Base-by-base conservation (phyloP, 1,140 invertebrate species). In the Drosophila novamexicana region DNA sequence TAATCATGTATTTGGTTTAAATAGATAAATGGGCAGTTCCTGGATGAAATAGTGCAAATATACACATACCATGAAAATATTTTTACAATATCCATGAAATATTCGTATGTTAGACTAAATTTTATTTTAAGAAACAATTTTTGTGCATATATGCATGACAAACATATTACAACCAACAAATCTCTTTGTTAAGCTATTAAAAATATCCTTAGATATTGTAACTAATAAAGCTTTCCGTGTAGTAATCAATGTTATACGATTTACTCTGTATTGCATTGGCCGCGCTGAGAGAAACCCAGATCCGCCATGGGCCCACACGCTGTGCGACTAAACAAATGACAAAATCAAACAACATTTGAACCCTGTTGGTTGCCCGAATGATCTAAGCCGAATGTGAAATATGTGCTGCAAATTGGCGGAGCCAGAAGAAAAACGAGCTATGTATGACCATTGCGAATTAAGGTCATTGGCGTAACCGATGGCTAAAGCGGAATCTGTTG, bases 1-100 rank as follows among this genome's bases (percentile, higher is more conserved):
- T 22, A n/a, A 7, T n/a, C 22, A 54, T 53, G 47, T 62, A 45
- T 16, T 53, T 70, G 62, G 49, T 22, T 39, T 18, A 36, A 53
- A 68, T 74, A 67, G 9, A 50, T 47, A 66, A 58, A 89, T 80
- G 83, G 83, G 83, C 83, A 86, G 79, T 79, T 86, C 83, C 83
- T 86, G 83, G 83, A 79, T 83, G n/a, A 83, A 85, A 86, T 77
- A 86, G 83, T 86, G 83, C 83, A 86, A 86, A 86, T 88, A 84
- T 85, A 70, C 39, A 71, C 44, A 82, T 57, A 75, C 57, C 29
- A 66, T 9, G 73, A 56, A 57, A 47, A 75, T 79, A 68, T 82
- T 72, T 88, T 82, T 88, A 85, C 64, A 79, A 62, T 52, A 71
- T 45, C 44, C 39, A 44, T 5, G 36, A 36, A 12, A 61, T 54